phyloP scores from a whole-genome alignment of 2,797 vertebrate species.

The Sebastolobus alascanus region DNA sequence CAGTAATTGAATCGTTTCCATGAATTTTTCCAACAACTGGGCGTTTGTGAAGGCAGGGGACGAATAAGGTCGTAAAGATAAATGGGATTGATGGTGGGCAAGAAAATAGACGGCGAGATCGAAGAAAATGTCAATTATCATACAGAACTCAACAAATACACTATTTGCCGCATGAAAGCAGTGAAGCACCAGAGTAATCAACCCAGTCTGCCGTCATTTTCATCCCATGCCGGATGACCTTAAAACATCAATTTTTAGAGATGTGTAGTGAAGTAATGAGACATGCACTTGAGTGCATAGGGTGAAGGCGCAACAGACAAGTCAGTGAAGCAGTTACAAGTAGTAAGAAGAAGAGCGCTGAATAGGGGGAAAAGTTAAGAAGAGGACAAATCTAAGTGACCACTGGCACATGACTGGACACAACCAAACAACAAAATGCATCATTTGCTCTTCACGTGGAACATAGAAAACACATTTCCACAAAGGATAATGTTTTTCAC shows the following conservation, averaged over 20 bases:
- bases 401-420: constrained; percentile 45
- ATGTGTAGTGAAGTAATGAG: constrained; percentile 72
- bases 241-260: constrained; percentile 67
- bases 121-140: constrained; percentile 61
- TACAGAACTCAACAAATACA: constrained; percentile 53
- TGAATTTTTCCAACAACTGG: constrained; percentile 61
- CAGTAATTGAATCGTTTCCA: constrained; percentile 66
- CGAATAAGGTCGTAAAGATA: constrained; percentile 43
- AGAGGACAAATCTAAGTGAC: constrained; percentile 29
- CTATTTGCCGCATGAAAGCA: constrained; percentile 53
- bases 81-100: constrained; percentile 57
- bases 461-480: constrained; percentile 61
- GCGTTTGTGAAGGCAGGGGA: constrained; percentile 54
- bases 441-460: constrained; percentile 48
- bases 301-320: constrained; percentile 53
- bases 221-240: constrained; percentile 65
- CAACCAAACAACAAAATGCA: constrained; percentile 61
- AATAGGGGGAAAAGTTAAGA: neutral
- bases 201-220: constrained; percentile 48
- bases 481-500: constrained; percentile 47
- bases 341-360: constrained; percentile 23
- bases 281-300: constrained; percentile 49
- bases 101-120: constrained; percentile 43
- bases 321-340: constrained; percentile 64
- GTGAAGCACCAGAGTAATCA: constrained; percentile 54